These are phyloP conservation scores for Scomberomorus guttatus DNA, from an alignment of 2,797 vertebrate species.

Conservation along the genomic window DNA sequence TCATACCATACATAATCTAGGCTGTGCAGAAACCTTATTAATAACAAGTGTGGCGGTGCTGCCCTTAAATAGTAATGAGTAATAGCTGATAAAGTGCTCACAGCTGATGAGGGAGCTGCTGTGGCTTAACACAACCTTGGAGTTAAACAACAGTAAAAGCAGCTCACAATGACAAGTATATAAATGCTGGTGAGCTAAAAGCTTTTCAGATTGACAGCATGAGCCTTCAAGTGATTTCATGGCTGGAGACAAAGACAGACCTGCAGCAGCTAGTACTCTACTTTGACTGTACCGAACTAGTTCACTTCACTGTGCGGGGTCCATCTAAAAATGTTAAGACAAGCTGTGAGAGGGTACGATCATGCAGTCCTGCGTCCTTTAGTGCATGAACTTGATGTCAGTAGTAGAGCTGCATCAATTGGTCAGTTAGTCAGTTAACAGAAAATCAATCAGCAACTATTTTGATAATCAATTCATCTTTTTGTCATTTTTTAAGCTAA, in stretches of 20 bases:
- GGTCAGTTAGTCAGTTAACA: no score
- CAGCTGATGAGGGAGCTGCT: background rate
- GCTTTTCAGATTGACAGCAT: background rate
- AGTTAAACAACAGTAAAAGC: conserved; percentile 23
- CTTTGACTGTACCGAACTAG: background rate
- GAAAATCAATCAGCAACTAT: no score
- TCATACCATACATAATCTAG: conserved; percentile 15
- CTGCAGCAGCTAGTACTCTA: conserved; percentile 5
- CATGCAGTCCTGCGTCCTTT: background rate
- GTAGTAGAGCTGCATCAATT: no score
- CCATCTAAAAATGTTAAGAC: conserved; percentile 35
- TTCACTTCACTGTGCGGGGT: background rate
- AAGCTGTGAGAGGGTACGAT: conserved; percentile 17
- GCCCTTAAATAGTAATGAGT: conserved; percentile 31
- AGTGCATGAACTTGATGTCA: background rate
- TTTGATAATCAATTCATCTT: no score
- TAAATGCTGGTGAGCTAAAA: background rate
- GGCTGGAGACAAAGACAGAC: conserved; percentile 11
- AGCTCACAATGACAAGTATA: background rate
- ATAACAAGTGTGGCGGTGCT: conserved; percentile 17
- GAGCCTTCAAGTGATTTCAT: background rate
- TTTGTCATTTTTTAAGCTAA: no score
- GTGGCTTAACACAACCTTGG: conserved; percentile 1
- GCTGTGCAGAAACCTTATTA: conserved; percentile 27
- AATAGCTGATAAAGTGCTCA: conserved; percentile 24